phyloP scores from a whole-genome alignment of 2,888 invertebrate species.

The Euplexia lucipara region DNA sequence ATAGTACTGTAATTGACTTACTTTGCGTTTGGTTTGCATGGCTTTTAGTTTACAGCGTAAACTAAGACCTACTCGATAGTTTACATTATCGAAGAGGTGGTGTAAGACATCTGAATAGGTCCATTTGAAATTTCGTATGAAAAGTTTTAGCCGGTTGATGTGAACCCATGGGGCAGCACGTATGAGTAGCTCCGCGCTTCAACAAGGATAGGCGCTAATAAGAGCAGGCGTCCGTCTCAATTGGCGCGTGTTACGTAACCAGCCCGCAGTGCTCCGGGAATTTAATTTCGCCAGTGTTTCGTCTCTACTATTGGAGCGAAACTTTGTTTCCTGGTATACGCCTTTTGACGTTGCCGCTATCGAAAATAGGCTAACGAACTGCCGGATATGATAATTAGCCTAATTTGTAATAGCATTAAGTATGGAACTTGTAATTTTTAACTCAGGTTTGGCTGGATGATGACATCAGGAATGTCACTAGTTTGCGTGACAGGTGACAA shows the following conservation, averaged over 20 bases:
- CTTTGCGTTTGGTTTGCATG: no score
- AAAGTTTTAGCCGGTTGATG: background rate
- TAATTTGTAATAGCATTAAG: background rate
- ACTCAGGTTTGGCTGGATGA: conserved; percentile 5
- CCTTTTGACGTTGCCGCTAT: conserved; percentile 13
- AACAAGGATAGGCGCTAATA: conserved; percentile 29
- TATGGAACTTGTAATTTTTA: conserved; percentile 1
- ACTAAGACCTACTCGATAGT: no score
- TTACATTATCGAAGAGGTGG: no score
- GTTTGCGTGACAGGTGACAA: background rate
- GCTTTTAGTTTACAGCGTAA: no score
- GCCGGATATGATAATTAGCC: background rate
- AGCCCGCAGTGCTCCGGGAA: conserved; percentile 7
- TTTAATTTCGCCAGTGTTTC: conserved; percentile 24
- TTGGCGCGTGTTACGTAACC: conserved; percentile 27
- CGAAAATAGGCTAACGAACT: background rate
- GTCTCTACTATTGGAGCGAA: background rate
- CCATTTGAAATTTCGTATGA: background rate
- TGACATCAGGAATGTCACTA: conserved; percentile 2
- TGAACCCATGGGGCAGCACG: background rate
- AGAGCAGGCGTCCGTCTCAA: conserved; percentile 40
- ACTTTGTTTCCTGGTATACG: conserved; percentile 3
- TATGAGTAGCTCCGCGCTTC: background rate
- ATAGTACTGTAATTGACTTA: no score
- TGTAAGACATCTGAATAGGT: conserved; percentile 1